These are phyloP conservation scores for Candoia aspera DNA, from an alignment of 2,113 vertebrate genomes.

Conservation along the genomic window DNA sequence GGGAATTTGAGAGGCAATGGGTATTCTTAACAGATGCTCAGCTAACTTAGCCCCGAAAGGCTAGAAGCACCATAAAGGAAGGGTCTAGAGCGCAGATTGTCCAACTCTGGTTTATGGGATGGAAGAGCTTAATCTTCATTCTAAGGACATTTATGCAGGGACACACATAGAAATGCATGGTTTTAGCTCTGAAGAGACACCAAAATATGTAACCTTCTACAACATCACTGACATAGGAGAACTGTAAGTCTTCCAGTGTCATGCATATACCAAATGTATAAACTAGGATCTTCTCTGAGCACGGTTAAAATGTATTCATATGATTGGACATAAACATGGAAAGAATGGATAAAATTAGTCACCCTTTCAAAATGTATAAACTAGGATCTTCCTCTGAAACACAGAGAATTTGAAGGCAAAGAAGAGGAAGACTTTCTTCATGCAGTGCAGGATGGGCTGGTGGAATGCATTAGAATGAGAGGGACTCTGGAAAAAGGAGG, in stretches of 20 bases:
- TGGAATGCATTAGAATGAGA: neutral
- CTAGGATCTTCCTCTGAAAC: neutral
- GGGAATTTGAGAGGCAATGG: neutral
- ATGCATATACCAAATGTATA: no score
- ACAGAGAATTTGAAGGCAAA: neutral
- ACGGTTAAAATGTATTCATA: neutral
- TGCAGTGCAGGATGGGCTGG: neutral
- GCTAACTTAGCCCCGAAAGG: neutral
- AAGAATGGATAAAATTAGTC: neutral
- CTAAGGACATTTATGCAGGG: neutral
- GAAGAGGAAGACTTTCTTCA: neutral
- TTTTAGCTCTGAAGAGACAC: slow-evolving; percentile 55
- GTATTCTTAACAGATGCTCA: neutral
- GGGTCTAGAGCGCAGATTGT: neutral
- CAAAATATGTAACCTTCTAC: slow-evolving; percentile 31
- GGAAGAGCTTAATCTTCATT: slow-evolving; percentile 62
- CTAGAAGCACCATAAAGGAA: neutral
- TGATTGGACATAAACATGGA: neutral
- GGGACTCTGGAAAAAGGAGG: neutral
- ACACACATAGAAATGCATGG: neutral
- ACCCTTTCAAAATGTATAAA: neutral
- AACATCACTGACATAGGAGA: neutral
- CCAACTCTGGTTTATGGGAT: slow-evolving; percentile 25
- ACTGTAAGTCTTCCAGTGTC: neutral
- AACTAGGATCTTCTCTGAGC: no score